Base-by-base conservation (phyloP, 2,113 vertebrate genomes). In the Prionailurus viverrinus region DNA sequence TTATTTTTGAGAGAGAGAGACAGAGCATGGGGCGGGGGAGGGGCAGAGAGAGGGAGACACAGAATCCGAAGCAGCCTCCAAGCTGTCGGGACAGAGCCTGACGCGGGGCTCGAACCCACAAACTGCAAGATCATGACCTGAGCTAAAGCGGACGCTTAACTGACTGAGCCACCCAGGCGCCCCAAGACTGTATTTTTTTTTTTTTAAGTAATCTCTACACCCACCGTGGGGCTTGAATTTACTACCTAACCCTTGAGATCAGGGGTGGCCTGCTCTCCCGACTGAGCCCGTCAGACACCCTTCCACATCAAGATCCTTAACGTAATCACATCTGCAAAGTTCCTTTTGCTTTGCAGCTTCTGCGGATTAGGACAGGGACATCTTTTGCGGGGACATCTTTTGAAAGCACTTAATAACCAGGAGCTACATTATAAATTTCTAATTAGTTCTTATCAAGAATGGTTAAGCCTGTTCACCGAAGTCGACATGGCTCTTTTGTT, bases 401-500 rank as follows among this genome's bases (percentile, higher is more conserved):
- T 66, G 83, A 3, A 81, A 41, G 27, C 55, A 29, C 31, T 96
- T 76, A 89, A 91, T 91, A 78, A 85, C 55, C 53, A 63, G 29
- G 84, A 33, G 45, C 76, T 74, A 12, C 61, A 61, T 74, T 91
- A 84, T 66, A 93, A 25, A 73, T 88, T 71, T 88, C 55, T 83
- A 73, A 86, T 82, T 29, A 91, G 91, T 81, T 96, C 45, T 76
- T 91, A 74, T 55, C 48, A 89, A 91, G 39, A 89, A 80, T 76
- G 11, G 78, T 88, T 82, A 76, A 89, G 36, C 14, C 95, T 91
- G 39, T 61, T 85, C 33, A 36, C 48, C 63, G 71, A 93, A n/a
- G 81, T 84, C 65, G 71, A 80, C 69, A 80, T 39, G 63, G 69
- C 55, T 82, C 53, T 65, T 97, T 71, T 87, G 68, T 78, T 90